These are phyloP conservation scores for Patella caerulea DNA, from an alignment of 2,888 invertebrate genomes.

Conservation along the genomic window DNA sequence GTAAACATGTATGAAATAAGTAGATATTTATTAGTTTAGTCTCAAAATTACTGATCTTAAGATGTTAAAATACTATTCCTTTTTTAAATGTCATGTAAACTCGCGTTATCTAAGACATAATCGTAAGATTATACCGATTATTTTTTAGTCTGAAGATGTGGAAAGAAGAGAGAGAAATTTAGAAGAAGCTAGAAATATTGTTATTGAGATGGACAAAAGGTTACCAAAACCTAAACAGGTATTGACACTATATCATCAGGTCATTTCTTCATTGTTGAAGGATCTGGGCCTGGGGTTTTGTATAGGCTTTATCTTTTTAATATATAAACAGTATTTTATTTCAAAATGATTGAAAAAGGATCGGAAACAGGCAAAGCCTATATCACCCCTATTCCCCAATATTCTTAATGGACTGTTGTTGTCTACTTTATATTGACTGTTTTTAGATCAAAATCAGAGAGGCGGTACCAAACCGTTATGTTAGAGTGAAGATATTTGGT, in stretches of 20 bases:
- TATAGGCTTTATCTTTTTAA: too few relatives aligned
- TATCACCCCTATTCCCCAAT: not conserved
- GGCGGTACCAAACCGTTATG: slow-evolving; percentile 76
- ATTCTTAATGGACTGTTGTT: slow-evolving; percentile 10
- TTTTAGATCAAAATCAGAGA: slow-evolving; percentile 82
- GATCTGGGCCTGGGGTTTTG: too few relatives aligned
- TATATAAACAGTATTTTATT: too few relatives aligned
- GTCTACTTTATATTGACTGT: not conserved
- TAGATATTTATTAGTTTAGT: not conserved
- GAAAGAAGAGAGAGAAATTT: slow-evolving; percentile 88
- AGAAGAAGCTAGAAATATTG: slow-evolving; percentile 90
- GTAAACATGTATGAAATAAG: too few relatives aligned
- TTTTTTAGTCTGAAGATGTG: slow-evolving; percentile 78
- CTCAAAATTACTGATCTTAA: too few relatives aligned
- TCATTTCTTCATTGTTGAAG: too few relatives aligned
- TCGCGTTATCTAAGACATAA: not conserved
- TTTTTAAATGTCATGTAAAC: not conserved
- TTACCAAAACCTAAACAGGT: slow-evolving; percentile 80
- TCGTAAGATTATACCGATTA: slow-evolving; percentile 14
- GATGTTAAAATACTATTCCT: too few relatives aligned
- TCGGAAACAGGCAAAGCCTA: not conserved
- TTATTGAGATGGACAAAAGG: slow-evolving; percentile 83
- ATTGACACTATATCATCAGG: not conserved
- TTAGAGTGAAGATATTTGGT: slow-evolving; percentile 88
- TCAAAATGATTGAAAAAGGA: too few relatives aligned